These are phyloP conservation scores for Nannobrachium achirus DNA, from an alignment of 2,113 vertebrate genomes.

Conservation along the genomic window DNA sequence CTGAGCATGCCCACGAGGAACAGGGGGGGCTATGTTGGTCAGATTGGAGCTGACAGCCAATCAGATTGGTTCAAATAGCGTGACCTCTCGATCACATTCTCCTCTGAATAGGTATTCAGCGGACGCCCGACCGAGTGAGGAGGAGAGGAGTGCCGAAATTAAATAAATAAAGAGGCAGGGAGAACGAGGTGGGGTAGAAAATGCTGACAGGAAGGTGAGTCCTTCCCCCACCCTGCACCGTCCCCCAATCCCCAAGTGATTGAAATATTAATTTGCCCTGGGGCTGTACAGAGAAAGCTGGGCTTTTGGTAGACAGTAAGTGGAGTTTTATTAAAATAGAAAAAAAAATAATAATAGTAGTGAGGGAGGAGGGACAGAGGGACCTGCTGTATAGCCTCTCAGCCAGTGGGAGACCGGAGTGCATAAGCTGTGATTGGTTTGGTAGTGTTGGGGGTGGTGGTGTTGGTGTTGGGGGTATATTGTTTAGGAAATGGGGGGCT, in stretches of 20 bases:
- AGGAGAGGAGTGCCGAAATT: conserved; percentile 59
- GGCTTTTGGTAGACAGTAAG: conserved; percentile 85
- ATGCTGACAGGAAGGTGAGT: conserved; percentile 84
- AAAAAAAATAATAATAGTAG: conserved; percentile 46
- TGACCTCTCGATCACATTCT: conserved; percentile 78
- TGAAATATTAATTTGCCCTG: conserved; percentile 97
- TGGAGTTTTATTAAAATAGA: conserved; percentile 84
- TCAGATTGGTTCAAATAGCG: conserved; percentile 82
- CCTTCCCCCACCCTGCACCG: conserved; percentile 72
- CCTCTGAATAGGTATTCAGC: conserved; percentile 72
- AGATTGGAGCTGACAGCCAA: conserved; percentile 89
- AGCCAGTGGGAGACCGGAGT: conserved; percentile 36
- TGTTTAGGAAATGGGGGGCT: conserved; percentile 31
- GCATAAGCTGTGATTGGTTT: conserved; percentile 63
- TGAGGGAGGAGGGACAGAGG: conserved; percentile 18
- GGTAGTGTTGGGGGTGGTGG: conserved; percentile 26
- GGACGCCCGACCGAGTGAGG: conserved; percentile 56
- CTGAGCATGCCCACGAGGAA: conserved; percentile 83
- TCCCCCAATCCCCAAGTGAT: conserved; percentile 86
- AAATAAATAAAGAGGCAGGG: conserved; percentile 70
- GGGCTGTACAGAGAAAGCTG: conserved; percentile 82
- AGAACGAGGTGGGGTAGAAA: conserved; percentile 48
- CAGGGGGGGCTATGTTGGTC: conserved; percentile 82
- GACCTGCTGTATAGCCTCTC: conserved; percentile 9
- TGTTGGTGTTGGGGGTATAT: conserved; percentile 32